These are phyloP conservation scores for Apamea sordens DNA, from an alignment of 2,888 invertebrate genomes.

Conservation along the genomic window DNA sequence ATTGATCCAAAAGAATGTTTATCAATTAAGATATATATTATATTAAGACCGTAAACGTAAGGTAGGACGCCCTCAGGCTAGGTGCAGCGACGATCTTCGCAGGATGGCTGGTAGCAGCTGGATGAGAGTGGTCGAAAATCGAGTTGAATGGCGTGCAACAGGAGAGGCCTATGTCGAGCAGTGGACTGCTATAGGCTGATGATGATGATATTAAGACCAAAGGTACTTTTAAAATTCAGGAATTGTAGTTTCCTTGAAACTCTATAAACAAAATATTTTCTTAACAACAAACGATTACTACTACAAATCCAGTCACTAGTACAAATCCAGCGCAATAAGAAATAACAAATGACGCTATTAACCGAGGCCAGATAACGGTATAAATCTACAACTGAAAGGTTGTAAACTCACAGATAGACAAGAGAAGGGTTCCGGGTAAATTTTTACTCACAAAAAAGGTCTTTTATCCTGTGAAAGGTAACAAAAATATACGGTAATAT, in stretches of 20 bases:
- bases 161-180: too few relatives aligned
- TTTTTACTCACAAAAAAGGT: slow-evolving; percentile 19
- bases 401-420: slow-evolving; percentile 25
- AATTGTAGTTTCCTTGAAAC: neutral
- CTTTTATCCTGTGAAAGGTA: slow-evolving; percentile 12
- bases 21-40: too few relatives aligned
- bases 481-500: neutral
- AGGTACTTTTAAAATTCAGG: neutral
- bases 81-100: too few relatives aligned
- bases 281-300: slow-evolving; percentile 22
- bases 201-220: neutral
- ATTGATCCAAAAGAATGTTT: too few relatives aligned
- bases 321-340: slow-evolving; percentile 22
- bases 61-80: too few relatives aligned
- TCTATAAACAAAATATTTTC: neutral
- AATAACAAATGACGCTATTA: slow-evolving; percentile 17
- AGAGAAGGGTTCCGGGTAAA: slow-evolving; percentile 61
- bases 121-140: too few relatives aligned
- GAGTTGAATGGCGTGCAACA: too few relatives aligned
- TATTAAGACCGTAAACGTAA: too few relatives aligned
- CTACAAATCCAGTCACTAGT: slow-evolving; percentile 34
- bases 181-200: too few relatives aligned
- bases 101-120: too few relatives aligned
- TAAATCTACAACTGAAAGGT: slow-evolving; percentile 33
- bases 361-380: slow-evolving; percentile 47